Conservation (phyloP, 2,113 vertebrate genomes). For the Oncorhynchus kisutch region DNA sequence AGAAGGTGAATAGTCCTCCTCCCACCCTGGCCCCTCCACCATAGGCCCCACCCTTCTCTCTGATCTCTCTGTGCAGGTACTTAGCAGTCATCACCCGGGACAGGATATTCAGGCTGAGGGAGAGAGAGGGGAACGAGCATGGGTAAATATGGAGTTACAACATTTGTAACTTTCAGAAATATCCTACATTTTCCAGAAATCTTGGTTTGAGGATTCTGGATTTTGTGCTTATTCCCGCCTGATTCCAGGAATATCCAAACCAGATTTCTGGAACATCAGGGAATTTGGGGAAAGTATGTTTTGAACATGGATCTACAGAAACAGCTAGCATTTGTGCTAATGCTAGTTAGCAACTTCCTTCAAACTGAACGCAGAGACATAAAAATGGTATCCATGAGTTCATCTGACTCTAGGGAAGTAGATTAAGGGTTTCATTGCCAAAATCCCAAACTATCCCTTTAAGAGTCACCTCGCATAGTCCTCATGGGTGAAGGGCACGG, state of each 20-base stretch:
- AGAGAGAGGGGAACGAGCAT: not conserved
- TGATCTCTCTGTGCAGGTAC: conserved; percentile 89
- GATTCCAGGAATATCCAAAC: too few relatives aligned
- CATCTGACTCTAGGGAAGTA: too few relatives aligned
- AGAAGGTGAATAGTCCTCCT: conserved; percentile 85
- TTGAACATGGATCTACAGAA: not conserved
- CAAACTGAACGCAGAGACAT: too few relatives aligned
- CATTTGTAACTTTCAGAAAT: not conserved
- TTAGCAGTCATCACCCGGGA: conserved; percentile 88
- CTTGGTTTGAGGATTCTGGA: not conserved
- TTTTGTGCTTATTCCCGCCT: too few relatives aligned
- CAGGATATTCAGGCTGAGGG: conserved; percentile 83
- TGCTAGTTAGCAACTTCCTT: too few relatives aligned
- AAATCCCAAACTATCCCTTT: too few relatives aligned
- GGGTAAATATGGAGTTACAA: not conserved
- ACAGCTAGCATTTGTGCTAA: too few relatives aligned
- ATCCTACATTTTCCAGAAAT: not conserved
- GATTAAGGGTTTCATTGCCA: too few relatives aligned
- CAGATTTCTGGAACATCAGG: too few relatives aligned
- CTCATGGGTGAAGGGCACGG: conserved; percentile 78
- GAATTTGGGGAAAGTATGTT: too few relatives aligned
- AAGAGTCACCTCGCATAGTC: conserved; percentile 85
- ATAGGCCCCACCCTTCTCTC: conserved; percentile 96
- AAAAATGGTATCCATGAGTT: too few relatives aligned
- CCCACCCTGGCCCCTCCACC: conserved; percentile 86